Evolutionary conservation across 2,888 invertebrate genomes (phyloP), one percentile per base, ranked within the genome.

Genomic region (Epistrophe grossulariae): DNA sequence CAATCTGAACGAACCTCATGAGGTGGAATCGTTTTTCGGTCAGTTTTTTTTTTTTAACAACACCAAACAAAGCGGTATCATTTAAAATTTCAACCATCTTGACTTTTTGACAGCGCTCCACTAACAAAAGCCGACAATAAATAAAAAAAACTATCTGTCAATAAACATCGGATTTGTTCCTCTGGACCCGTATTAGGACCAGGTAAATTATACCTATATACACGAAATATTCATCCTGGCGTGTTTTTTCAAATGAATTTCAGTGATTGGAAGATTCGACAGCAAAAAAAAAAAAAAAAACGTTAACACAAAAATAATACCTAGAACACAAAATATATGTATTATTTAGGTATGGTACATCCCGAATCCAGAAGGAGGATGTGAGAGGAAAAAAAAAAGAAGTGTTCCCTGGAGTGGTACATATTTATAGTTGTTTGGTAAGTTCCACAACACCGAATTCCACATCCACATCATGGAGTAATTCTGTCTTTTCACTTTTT

Each of bases 211-310:
- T 55, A 43, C 66, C 76, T 70, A 10, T 70, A 10, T 11, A 57
- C 68, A 40, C 50, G 43, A 79, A 73, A 55, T 74, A 82, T 79
- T 55, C n/a, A n/a, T n/a, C 64, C 74, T 74, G 74, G 35, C 79
- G 82, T 87, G 82, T 83, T 79, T 83, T 79, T 76, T 83, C 74
- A 57, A 79, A 83, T 76, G 79, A 83, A 83, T 83, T 82, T 74
- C 76, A 48, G 68, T 79, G 83, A 87, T 83, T 87, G 83, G 83
- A 82, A 87, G 40, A 52, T 24, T 40, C n/a, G 43, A 48, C n/a
- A 48, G 70, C 77, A 66, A 66, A 45, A 35, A 15, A n/a, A n/a
- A n/a, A n/a, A 62, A 55, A 60, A 80, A 60, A 70, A 76, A 78
- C 48, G 31, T 64, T 45, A 72, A 81, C 77, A 84, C 24, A 81